phyloP scores from a whole-genome alignment of 2,113 vertebrate genomes.

The Centrocercus urophasianus region DNA sequence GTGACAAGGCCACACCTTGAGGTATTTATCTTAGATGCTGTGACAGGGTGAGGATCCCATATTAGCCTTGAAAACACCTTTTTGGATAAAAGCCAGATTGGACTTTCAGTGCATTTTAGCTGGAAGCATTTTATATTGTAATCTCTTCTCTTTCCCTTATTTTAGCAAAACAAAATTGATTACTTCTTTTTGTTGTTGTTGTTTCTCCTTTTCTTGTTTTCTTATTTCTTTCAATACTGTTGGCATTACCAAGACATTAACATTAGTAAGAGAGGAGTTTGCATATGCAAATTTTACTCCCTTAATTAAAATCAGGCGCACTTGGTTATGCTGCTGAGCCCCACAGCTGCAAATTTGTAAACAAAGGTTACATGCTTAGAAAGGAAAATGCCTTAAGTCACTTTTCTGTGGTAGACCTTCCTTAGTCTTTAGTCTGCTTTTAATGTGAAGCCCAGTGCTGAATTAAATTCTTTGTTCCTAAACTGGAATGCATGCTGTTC shows the following conservation, averaged over 20 bases:
- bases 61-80: neutral
- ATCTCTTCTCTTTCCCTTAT: neutral
- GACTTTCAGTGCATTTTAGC: neutral
- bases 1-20: neutral
- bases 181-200: neutral
- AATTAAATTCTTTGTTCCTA: neutral
- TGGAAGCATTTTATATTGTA: neutral
- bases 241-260: conserved; percentile 1
- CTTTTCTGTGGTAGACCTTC: neutral
- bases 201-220: neutral
- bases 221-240: neutral
- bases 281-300: conserved; percentile 42
- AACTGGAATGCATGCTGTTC: neutral
- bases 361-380: conserved; percentile 36
- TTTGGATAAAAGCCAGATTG: neutral
- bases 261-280: neutral
- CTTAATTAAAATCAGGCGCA: conserved; percentile 58
- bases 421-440: neutral
- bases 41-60: neutral
- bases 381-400: conserved; percentile 18
- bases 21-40: neutral
- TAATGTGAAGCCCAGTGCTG: neutral
- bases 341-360: conserved; percentile 46
- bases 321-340: conserved; percentile 49
- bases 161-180: neutral